Percentiles rank a stretch among this genome's conserved stretches.
Evolutionary conservation across 2,797 vertebrate species (phyloP).

Genomic region (Lacerta viridis): DNA sequence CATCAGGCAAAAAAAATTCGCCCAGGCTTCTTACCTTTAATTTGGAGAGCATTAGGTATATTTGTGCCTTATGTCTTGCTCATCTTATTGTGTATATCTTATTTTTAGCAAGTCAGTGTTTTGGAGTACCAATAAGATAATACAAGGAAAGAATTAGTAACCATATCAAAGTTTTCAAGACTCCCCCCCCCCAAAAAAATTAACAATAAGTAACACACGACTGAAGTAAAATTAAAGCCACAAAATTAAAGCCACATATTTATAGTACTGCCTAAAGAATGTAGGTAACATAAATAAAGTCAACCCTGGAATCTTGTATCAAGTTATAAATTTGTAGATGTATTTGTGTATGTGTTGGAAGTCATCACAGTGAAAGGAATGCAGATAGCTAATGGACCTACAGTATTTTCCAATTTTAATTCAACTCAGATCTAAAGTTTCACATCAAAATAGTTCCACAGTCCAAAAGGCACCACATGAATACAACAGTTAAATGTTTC

Average conservation of each 20-base stretch:
- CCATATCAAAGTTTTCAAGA: constrained; percentile 22
- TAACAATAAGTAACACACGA: constrained; percentile 18
- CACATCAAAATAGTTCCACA: background rate
- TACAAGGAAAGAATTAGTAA: background rate
- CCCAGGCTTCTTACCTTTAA: no score
- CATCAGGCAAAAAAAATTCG: no score
- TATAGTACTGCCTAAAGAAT: constrained; percentile 14
- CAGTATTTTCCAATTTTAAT: background rate
- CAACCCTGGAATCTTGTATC: background rate
- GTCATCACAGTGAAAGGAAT: background rate
- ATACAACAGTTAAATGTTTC: background rate
- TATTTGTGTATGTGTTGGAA: background rate
- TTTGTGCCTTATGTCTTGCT: background rate
- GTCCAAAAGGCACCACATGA: no score
- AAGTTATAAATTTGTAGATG: background rate
- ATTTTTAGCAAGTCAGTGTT: constrained; percentile 6
- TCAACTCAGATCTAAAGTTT: background rate
- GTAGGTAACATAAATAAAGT: constrained; percentile 33
- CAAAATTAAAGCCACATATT: background rate
- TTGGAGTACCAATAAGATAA: background rate
- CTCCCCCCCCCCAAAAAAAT: no score
- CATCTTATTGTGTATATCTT: no score
- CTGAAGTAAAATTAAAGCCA: constrained; percentile 12
- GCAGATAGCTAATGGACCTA: background rate
- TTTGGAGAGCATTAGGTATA: background rate